These are phyloP conservation scores for Tiliqua scincoides DNA, from an alignment of 2,113 vertebrate species.

Conservation along the genomic window DNA sequence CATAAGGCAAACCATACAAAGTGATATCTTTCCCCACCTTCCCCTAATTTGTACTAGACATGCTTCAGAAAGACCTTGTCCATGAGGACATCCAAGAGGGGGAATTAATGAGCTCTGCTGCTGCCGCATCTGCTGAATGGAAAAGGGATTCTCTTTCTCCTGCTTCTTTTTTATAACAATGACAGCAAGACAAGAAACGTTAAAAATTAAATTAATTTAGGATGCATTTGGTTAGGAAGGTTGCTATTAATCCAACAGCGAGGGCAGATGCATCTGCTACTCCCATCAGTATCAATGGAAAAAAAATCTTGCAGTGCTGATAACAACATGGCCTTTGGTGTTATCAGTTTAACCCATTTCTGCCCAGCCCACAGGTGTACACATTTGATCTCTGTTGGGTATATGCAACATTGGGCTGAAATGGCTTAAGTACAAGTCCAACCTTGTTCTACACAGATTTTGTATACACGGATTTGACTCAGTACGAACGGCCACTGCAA, in stretches of 20 bases:
- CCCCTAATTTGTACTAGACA: neutral
- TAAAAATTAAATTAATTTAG: neutral
- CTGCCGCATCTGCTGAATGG: neutral
- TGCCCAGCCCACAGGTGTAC: too few relatives aligned
- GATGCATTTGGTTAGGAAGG: neutral
- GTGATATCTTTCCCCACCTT: neutral
- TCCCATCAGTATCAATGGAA: neutral
- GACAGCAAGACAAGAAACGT: conserved; percentile 5
- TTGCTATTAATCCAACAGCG: neutral
- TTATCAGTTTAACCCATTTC: neutral
- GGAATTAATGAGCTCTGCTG: conserved; percentile 3
- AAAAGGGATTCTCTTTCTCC: neutral
- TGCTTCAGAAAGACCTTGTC: neutral
- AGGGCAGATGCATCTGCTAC: neutral
- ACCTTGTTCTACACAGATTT: too few relatives aligned
- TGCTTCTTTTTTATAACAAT: neutral
- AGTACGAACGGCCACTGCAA: too few relatives aligned
- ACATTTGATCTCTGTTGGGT: too few relatives aligned
- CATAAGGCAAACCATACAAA: neutral
- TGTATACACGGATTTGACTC: too few relatives aligned
- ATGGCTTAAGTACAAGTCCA: too few relatives aligned
- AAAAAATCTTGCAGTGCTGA: neutral
- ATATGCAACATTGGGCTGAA: too few relatives aligned
- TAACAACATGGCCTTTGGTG: neutral
- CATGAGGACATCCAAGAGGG: neutral